Evolutionary conservation across 1,140 invertebrate genomes (phyloP), one percentile per base, ranked within the genome.

Genomic region (Heliconius congener): DNA sequence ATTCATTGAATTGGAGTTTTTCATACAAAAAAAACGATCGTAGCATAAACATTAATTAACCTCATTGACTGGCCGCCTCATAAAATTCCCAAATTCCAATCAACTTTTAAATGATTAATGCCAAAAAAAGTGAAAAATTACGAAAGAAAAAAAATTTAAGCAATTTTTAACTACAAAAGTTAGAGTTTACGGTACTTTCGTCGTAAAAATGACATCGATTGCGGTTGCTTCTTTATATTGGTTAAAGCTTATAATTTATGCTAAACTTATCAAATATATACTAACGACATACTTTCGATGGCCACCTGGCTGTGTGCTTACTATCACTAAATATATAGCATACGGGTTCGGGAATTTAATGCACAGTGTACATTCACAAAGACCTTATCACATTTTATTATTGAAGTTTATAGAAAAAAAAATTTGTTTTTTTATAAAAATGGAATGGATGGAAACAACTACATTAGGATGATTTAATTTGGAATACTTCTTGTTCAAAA

Each of bases 261-360:
- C 73, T 74, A 81, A 81, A 81, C n/a, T 81, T 81, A 81, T 81
- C 76, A 77, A 81, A 81, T 77, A 71, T 77, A 81, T 81, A 73
- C 79, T 70, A 77, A 81, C 77, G 79, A 77, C 76, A 81, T 76
- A 81, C 79, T 81, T 81, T 81, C 76, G 75, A 55, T 71, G 46
- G 52, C 55, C 79, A 81, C 79, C 79, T 81, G 79, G 79, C 73
- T 23, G 16, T 76, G 57, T 66, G 1, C 6, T 9, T 74, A 16
- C 72, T 78, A 78, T 77, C 76, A 74, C 42, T 74, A 75, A 71
- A 77, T 77, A 71, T 81, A 81, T 77, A 77, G 76, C 73, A 81
- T 81, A 75, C 76, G 80, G 80, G 80, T 57, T 42, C 23, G 79
- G n/a, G 74, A 76, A 55, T 42, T 4, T 46, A 16, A 1, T 42